Evolutionary conservation across 2,113 vertebrate genomes (phyloP).

Genomic region (Oreochromis niloticus): DNA sequence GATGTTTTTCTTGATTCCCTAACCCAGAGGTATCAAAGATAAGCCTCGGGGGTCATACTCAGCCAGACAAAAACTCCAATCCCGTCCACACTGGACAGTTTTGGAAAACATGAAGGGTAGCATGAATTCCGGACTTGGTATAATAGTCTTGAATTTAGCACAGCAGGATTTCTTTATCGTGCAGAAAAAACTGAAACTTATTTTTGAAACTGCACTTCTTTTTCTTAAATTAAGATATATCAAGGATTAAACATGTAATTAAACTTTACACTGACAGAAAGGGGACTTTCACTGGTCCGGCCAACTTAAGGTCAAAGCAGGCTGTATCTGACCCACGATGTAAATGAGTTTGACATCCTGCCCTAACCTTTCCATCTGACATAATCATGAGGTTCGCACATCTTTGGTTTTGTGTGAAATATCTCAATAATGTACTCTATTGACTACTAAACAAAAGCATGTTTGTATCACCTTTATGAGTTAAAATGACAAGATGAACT

Average conservation of each 20-base stretch:
- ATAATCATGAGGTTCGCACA: background rate
- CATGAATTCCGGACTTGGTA: background rate
- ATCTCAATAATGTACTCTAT: background rate
- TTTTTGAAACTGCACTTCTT: background rate
- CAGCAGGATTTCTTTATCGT: background rate
- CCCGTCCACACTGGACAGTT: background rate
- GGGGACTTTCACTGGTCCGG: background rate
- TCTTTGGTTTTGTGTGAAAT: background rate
- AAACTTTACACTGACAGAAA: background rate
- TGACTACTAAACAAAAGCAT: background rate
- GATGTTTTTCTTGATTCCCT: background rate
- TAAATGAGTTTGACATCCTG: background rate
- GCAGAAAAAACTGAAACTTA: background rate
- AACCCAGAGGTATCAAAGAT: background rate
- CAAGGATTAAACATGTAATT: background rate
- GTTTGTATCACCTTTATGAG: background rate
- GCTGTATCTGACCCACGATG: background rate
- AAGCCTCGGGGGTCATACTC: background rate
- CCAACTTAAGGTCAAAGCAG: background rate
- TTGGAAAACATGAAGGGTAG: background rate
- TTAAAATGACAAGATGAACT: background rate
- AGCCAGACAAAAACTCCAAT: background rate
- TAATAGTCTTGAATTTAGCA: background rate
- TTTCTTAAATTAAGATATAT: background rate
- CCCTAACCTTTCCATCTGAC: background rate